Evolutionary conservation across 1,140 invertebrate genomes (phyloP), one percentile per base, ranked within the genome.

Genomic region (Drosophila pruinosa): DNA sequence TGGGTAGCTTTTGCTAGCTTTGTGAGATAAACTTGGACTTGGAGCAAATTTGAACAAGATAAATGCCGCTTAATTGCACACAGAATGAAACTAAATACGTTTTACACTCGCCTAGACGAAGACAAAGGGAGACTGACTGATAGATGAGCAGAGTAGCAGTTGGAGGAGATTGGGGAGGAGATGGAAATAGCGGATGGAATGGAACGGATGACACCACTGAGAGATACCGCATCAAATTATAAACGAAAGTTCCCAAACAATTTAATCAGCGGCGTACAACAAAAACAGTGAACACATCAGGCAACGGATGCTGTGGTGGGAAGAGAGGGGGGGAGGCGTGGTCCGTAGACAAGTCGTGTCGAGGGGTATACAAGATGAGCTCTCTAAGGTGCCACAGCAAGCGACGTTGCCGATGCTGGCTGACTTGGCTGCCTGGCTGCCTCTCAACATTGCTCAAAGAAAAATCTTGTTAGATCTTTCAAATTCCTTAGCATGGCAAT

Each of bases 191-290:
- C 31, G 39, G 61, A 41, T 15, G n/a, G 36, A 39, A 39, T 19
- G 53, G 31, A 64, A 67, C 54, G 39, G 53, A 45, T 61, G 64
- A 36, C 54, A 53, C 39, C 41, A 59, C 54, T 56, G 56, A 41
- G 57, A 61, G 71, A 63, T 72, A 59, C 68, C 47, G 41, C 78
- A 65, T 77, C 78, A 81, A 81, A 82, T 81, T 81, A 82, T 82
- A 82, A 81, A 81, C 73, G 78, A 81, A 81, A 81, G 57, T 81
- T 81, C 74, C 75, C 68, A 81, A 81, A 78, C 78, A 82, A 82
- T 81, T 81, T 81, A 81, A 81, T 81, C 78, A 80, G 77, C 67
- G 77, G 56, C 67, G 63, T 57, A 75, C 76, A 79, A 81, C 75
- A 78, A 74, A 69, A 73, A 47, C 53, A 64, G n/a, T 10, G 5